Conservation (phyloP, 1,140 invertebrate genomes). For the Venturia canescens region DNA sequence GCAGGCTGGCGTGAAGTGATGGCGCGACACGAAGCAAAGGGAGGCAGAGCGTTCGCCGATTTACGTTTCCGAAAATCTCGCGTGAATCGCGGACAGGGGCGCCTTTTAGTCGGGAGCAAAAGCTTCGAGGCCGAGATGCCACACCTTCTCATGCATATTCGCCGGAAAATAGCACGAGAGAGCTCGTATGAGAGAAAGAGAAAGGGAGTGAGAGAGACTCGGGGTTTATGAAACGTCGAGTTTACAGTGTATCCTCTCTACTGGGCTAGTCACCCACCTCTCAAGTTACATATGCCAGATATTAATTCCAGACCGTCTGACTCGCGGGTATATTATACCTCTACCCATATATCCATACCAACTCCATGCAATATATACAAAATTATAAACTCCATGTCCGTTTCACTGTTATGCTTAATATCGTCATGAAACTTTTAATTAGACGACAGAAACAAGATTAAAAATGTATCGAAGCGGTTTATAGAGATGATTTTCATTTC, state of each 20-base stretch:
- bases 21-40: constrained; percentile 41
- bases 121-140: constrained; percentile 29
- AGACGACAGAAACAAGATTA: background rate
- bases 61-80: constrained; percentile 56
- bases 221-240: constrained; percentile 38
- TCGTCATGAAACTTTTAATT: constrained; percentile 19
- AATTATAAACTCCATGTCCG: constrained; percentile 42
- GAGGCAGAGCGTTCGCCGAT: constrained; percentile 54
- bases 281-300: constrained; percentile 41
- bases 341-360: constrained; percentile 40
- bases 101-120: constrained; percentile 7
- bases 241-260: constrained; percentile 38
- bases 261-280: background rate
- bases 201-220: background rate
- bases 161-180: constrained; percentile 3
- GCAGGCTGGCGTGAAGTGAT: constrained; percentile 20
- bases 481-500: too few species aligned
- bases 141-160: constrained; percentile 63
- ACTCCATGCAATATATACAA: constrained; percentile 51
- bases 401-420: constrained; percentile 1
- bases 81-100: background rate
- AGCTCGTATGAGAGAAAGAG: constrained; percentile 18
- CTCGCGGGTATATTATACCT: constrained; percentile 35
- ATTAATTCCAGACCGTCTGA: constrained; percentile 44
- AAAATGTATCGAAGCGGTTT: background rate